A percentile compares a stretch with the other conserved stretches of the same genome.
phyloP scores from a whole-genome alignment of 2,888 invertebrate species.

The Nomada ferruginata region DNA sequence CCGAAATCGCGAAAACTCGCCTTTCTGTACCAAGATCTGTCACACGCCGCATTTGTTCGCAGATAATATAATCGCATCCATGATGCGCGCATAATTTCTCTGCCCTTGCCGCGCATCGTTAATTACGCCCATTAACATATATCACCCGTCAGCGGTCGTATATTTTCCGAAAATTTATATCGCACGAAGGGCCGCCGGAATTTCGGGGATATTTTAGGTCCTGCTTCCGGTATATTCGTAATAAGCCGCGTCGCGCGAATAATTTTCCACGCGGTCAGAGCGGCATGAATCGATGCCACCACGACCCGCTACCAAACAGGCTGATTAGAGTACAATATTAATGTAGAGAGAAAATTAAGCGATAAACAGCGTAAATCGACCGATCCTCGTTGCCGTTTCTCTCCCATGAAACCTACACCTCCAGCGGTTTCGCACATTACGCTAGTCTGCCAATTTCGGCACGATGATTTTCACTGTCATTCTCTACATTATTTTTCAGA shows the following conservation, averaged over 20 bases:
- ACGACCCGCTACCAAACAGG: conserved; percentile 24
- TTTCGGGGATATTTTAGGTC: conserved; percentile 54
- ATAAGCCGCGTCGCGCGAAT: conserved; percentile 50
- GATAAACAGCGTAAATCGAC: conserved; percentile 54
- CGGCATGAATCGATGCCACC: conserved; percentile 21
- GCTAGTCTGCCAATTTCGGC: neutral
- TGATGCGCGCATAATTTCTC: conserved; percentile 25
- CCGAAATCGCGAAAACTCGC: neutral
- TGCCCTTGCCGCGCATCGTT: conserved; percentile 38
- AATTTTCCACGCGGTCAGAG: conserved; percentile 43
- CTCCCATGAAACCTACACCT: neutral
- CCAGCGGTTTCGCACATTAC: neutral
- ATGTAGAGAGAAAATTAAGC: conserved; percentile 62
- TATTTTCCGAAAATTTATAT: conserved; percentile 43
- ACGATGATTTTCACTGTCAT: too few species aligned
- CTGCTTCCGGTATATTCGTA: conserved; percentile 35
- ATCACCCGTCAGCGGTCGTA: conserved; percentile 44
- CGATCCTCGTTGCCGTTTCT: conserved; percentile 30
- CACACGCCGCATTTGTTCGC: conserved; percentile 2
- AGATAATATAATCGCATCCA: conserved; percentile 48
- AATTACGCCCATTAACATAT: conserved; percentile 48
- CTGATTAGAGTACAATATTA: conserved; percentile 57
- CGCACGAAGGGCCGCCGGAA: conserved; percentile 24
- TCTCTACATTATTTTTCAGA: too few species aligned
- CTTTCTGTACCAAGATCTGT: neutral